Evolutionary conservation across 2,888 invertebrate species (phyloP).

Genomic region (Cerastis rubricosa): DNA sequence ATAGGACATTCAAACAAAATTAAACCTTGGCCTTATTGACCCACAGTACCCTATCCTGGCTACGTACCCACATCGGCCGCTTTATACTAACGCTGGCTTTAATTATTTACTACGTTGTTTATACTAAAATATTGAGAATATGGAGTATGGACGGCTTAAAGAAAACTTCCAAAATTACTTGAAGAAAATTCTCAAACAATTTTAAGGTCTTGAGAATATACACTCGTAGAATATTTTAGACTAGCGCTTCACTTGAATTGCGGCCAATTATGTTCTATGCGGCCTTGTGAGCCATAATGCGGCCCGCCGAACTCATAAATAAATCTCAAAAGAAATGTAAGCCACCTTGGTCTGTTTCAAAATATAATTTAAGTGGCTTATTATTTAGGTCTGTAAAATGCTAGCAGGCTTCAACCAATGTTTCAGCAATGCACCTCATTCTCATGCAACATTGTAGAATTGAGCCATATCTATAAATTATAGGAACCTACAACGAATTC

Average conservation of each 20-base stretch:
- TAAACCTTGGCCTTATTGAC: background rate
- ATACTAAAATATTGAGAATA: constrained; percentile 22
- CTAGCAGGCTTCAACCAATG: background rate
- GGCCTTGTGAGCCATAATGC: background rate
- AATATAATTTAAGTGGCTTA: constrained; percentile 13
- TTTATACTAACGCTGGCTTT: constrained; percentile 64
- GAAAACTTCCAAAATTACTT: constrained; percentile 13
- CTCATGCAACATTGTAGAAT: constrained; percentile 14
- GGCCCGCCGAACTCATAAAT: constrained; percentile 5
- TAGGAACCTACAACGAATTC: constrained; percentile 59
- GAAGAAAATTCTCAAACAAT: background rate
- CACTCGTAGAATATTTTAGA: constrained; percentile 17
- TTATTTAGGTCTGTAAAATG: background rate
- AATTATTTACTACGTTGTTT: constrained; percentile 53
- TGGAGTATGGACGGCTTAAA: constrained; percentile 47
- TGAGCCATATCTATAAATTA: constrained; percentile 29
- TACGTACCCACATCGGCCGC: constrained; percentile 44
- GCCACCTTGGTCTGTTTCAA: constrained; percentile 5
- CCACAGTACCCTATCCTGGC: constrained; percentile 43
- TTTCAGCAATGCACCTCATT: background rate
- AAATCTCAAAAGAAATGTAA: constrained; percentile 26
- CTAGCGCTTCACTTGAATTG: background rate
- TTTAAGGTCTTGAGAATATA: background rate
- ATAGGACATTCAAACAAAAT: background rate
- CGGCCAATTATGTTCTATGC: background rate